These are phyloP conservation scores for Caenorhabditis parvicauda DNA, from an alignment of 2,888 invertebrate species.

Conservation along the genomic window DNA sequence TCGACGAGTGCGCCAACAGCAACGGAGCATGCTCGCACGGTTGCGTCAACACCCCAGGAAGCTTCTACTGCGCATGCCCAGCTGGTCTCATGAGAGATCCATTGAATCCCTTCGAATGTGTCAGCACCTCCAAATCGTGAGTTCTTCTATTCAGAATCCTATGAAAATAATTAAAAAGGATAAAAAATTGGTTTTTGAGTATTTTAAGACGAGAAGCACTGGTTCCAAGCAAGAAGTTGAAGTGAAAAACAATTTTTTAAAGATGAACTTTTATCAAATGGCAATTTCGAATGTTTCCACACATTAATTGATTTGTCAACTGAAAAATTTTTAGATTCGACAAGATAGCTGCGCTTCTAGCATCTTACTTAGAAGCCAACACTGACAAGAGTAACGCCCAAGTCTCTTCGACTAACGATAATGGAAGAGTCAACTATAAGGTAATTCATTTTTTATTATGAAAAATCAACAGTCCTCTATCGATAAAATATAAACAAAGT, in stretches of 20 bases:
- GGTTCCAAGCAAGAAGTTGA: too few relatives aligned
- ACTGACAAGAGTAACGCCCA: conserved; percentile 25
- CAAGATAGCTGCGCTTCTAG: conserved; percentile 49
- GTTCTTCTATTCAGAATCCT: conserved; percentile 1
- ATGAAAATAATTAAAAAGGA: too few relatives aligned
- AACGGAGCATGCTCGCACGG: conserved; percentile 60
- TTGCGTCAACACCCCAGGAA: conserved; percentile 61
- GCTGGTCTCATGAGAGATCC: conserved; percentile 58
- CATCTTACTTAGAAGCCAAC: conserved; percentile 51
- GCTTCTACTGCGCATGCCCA: conserved; percentile 61
- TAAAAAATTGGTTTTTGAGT: too few relatives aligned
- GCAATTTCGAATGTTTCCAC: not conserved
- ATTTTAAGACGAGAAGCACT: too few relatives aligned
- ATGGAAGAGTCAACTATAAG: conserved; percentile 29
- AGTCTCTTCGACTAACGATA: conserved; percentile 14
- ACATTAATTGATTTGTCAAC: not conserved
- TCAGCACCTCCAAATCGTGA: conserved; percentile 39
- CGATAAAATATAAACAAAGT: too few relatives aligned
- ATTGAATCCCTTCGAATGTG: conserved; percentile 46
- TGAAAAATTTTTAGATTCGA: conserved; percentile 36
- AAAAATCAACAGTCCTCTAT: too few relatives aligned
- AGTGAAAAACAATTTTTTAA: too few relatives aligned
- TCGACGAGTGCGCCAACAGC: conserved; percentile 53
- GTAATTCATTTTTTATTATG: not conserved
- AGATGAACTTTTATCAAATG: too few relatives aligned